phyloP scores from a whole-genome alignment of 2,888 invertebrate genomes.

The Ochropacha duplaris region DNA sequence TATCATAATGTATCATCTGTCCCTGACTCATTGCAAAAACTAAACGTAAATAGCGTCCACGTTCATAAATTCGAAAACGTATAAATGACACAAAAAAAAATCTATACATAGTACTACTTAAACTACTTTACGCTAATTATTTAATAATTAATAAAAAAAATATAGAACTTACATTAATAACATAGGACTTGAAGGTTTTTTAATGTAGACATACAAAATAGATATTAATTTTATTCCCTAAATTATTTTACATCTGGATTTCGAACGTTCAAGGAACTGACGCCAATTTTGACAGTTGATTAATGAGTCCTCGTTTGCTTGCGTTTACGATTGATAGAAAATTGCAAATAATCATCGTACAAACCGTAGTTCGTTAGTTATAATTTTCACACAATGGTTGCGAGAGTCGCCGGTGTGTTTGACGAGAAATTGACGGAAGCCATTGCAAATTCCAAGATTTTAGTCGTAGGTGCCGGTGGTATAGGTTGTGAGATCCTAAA shows the following conservation, averaged over 20 bases:
- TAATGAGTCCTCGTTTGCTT: constrained; percentile 34
- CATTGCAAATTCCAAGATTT: constrained; percentile 87
- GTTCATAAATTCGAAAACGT: no score
- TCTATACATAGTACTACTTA: no score
- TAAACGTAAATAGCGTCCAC: no score
- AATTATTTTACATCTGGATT: background rate
- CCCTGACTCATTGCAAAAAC: no score
- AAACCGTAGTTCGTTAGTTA: constrained; percentile 19
- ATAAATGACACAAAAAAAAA: no score
- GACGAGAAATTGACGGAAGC: constrained; percentile 85
- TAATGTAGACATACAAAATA: no score
- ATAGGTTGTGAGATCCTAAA: constrained; percentile 99
- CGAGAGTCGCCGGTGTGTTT: constrained; percentile 86
- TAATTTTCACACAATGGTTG: constrained; percentile 81
- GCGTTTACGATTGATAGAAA: constrained; percentile 33
- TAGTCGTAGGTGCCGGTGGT: constrained; percentile 98
- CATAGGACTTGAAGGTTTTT: no score
- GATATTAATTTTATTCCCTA: no score
- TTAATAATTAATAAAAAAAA: no score
- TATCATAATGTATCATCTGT: no score
- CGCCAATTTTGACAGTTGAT: constrained; percentile 44
- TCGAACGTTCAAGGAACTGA: constrained; percentile 36
- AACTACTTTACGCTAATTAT: no score
- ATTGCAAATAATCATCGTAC: constrained; percentile 27
- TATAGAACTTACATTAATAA: no score